These are phyloP conservation scores for Rhombomys opimus DNA, from an alignment of 2,113 vertebrate genomes.

Conservation along the genomic window DNA sequence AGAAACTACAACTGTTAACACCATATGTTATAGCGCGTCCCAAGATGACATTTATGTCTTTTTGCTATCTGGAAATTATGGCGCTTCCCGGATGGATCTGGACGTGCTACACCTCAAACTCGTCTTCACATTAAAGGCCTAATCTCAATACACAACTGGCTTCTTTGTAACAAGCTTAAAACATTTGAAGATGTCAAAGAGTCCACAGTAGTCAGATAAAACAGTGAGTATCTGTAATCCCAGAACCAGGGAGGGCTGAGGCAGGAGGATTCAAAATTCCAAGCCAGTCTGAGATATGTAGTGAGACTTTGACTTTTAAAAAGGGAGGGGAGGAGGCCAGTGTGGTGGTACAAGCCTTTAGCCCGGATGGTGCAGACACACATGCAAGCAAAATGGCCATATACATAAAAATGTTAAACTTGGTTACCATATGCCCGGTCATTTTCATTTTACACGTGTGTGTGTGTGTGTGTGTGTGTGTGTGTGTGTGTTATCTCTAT, in stretches of 20 bases:
- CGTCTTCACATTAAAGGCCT: neutral
- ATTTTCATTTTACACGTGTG: neutral
- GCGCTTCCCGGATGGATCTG: neutral
- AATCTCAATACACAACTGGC: neutral
- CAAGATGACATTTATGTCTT: neutral
- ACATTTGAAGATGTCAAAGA: slow-evolving; percentile 2
- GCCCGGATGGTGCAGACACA: neutral
- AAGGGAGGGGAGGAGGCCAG: neutral
- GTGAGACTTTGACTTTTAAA: neutral
- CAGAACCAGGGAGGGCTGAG: neutral
- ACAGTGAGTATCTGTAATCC: neutral
- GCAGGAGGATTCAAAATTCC: neutral
- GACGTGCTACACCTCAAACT: neutral
- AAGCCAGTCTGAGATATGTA: neutral
- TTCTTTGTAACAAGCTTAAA: slow-evolving; percentile 42
- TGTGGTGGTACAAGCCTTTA: neutral
- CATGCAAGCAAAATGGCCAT: neutral
- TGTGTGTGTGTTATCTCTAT: neutral
- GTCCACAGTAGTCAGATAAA: neutral
- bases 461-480: neutral
- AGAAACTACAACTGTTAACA: slow-evolving; percentile 3
- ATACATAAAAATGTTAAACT: neutral
- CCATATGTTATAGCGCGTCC: slow-evolving; percentile 8
- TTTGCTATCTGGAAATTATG: slow-evolving; percentile 52
- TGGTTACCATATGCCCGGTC: neutral